A percentile compares a stretch with the other conserved stretches of the same genome.
Conservation (phyloP, 2,888 invertebrate genomes). For the Pseudococcus jackbeardsleyi region DNA sequence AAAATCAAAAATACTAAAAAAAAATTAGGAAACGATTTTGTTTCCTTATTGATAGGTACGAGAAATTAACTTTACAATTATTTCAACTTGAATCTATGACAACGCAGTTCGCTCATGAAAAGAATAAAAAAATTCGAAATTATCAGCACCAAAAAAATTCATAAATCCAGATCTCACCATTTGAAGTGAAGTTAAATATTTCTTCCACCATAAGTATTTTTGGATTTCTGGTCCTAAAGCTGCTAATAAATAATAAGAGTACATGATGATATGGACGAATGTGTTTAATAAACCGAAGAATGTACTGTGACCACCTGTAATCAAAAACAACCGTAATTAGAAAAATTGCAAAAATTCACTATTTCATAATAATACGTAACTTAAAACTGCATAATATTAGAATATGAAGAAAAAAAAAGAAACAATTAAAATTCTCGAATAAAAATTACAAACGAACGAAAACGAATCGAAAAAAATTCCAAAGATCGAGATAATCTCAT, state of each 20-base stretch:
- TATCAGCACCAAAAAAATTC: too few species aligned
- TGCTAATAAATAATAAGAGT: slow-evolving; percentile 91
- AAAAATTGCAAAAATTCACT: not conserved
- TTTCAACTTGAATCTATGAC: too few species aligned
- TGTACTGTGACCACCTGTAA: slow-evolving; percentile 90
- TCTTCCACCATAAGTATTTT: slow-evolving; percentile 96
- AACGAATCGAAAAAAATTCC: not conserved
- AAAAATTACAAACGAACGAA: not conserved
- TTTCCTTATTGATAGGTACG: too few species aligned
- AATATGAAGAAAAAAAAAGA: not conserved
- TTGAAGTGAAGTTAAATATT: slow-evolving; percentile 91
- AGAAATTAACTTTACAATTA: too few species aligned
- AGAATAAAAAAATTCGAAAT: too few species aligned
- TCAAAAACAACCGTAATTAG: slow-evolving; percentile 23
- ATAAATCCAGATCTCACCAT: slow-evolving; percentile 76
- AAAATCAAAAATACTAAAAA: not conserved
- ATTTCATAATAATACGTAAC: not conserved
- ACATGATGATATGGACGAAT: slow-evolving; percentile 98
- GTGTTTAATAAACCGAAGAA: slow-evolving; percentile 96
- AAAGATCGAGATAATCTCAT: not conserved
- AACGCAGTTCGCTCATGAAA: too few species aligned
- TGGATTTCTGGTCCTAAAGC: slow-evolving; percentile 90
- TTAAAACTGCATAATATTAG: not conserved
- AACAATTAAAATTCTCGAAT: not conserved
- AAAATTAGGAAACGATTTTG: not conserved